These are phyloP conservation scores for Pollenia labialis DNA, from an alignment of 2,888 invertebrate species.

Conservation along the genomic window DNA sequence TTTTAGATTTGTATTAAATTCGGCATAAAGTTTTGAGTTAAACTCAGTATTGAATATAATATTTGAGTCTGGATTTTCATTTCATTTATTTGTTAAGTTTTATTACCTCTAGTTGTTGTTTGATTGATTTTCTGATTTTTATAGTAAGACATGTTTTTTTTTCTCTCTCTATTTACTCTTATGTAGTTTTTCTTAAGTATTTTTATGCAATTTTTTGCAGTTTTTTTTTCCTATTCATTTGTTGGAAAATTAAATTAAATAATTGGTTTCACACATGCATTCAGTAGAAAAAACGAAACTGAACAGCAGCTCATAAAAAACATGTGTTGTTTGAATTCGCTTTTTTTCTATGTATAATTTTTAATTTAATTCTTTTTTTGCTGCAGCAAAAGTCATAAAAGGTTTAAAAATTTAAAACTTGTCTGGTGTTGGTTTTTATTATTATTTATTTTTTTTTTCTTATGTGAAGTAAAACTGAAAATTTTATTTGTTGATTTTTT, in stretches of 20 bases:
- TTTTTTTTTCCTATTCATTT: constrained; percentile 16
- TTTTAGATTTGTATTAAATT: constrained; percentile 43
- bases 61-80: too few species aligned
- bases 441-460: background rate
- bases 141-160: constrained; percentile 57
- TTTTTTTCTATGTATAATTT: constrained; percentile 63
- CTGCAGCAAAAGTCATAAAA: constrained; percentile 40
- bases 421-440: constrained; percentile 36
- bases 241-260: constrained; percentile 71
- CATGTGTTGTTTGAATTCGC: constrained; percentile 59
- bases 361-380: constrained; percentile 45
- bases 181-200: constrained; percentile 24
- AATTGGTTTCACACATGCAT: constrained; percentile 73
- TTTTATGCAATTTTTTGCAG: constrained; percentile 56
- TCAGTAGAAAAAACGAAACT: constrained; percentile 23
- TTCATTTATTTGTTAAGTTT: constrained; percentile 41
- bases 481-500: constrained; percentile 22
- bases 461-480: constrained; percentile 11
- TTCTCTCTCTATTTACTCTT: background rate
- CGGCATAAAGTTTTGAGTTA: too few species aligned
- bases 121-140: constrained; percentile 69
- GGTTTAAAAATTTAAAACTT: constrained; percentile 65
- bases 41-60: too few species aligned
- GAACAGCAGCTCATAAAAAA: constrained; percentile 34
- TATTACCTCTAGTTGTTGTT: constrained; percentile 50